A percentile compares a stretch with the other conserved stretches of the same genome.
These are phyloP conservation scores for Creontiades dilutus DNA, from an alignment of 2,888 invertebrate genomes.

Conservation along the genomic window DNA sequence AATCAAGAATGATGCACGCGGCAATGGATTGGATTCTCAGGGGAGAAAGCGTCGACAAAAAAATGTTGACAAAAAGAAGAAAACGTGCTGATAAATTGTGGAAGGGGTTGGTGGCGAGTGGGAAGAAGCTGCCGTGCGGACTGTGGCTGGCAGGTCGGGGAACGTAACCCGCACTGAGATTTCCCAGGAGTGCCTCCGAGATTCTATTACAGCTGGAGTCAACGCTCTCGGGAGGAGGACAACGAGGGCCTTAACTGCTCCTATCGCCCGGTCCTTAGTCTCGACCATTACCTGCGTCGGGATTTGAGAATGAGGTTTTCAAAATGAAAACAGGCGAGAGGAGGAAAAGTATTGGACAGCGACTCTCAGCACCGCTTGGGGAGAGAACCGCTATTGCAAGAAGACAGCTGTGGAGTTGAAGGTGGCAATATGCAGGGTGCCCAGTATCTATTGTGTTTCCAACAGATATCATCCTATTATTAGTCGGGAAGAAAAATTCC, in stretches of 20 bases:
- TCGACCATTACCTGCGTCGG: slow-evolving; percentile 43
- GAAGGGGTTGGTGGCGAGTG: too few relatives aligned
- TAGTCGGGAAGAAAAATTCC: too few relatives aligned
- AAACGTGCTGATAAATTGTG: background rate
- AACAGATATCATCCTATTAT: too few relatives aligned
- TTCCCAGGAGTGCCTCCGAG: slow-evolving; percentile 62
- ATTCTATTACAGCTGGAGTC: slow-evolving; percentile 58
- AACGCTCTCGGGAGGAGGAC: slow-evolving; percentile 49
- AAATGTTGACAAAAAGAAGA: slow-evolving; percentile 30
- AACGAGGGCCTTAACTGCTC: slow-evolving; percentile 38
- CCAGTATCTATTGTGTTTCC: too few relatives aligned
- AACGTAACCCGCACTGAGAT: slow-evolving; percentile 56
- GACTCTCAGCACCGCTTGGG: background rate
- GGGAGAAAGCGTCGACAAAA: background rate
- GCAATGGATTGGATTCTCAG: background rate
- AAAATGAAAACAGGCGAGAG: slow-evolving; percentile 45
- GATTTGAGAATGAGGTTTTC: slow-evolving; percentile 3
- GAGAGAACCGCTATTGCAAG: too few relatives aligned
- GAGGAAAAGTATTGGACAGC: background rate
- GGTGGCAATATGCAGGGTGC: too few relatives aligned
- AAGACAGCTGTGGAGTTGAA: too few relatives aligned
- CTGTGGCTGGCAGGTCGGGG: background rate
- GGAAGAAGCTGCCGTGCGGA: too few relatives aligned
- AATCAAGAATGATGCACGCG: background rate
- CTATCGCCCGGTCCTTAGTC: slow-evolving; percentile 37